Evolutionary conservation across 1,140 invertebrate genomes (phyloP).

Genomic region (Heliconius hermathena): DNA sequence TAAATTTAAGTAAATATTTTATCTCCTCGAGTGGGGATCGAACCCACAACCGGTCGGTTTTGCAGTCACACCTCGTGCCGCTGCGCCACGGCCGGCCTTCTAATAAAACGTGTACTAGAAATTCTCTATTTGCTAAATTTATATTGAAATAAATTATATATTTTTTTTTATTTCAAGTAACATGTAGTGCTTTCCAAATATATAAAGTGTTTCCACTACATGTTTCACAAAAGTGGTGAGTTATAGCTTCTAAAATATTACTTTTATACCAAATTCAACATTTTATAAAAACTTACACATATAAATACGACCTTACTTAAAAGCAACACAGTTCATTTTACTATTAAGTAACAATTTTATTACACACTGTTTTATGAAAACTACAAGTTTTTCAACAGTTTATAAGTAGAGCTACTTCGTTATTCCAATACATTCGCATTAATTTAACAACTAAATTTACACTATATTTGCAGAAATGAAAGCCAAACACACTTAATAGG

Average conservation of each 20-base stretch:
- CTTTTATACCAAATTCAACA: slow-evolving; percentile 37
- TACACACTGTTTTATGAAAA: too few species aligned
- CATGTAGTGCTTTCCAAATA: slow-evolving; percentile 38
- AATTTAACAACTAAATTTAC: slow-evolving; percentile 63
- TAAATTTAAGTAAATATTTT: too few species aligned
- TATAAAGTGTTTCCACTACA: slow-evolving; percentile 62
- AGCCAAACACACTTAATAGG: neutral
- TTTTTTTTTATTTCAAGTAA: slow-evolving; percentile 10
- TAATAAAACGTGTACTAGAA: too few species aligned
- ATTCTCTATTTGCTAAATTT: neutral
- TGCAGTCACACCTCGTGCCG: too few species aligned
- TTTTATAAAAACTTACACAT: slow-evolving; percentile 12
- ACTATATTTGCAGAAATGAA: neutral
- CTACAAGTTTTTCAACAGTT: slow-evolving; percentile 29
- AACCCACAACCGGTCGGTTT: too few species aligned
- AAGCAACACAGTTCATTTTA: slow-evolving; percentile 35
- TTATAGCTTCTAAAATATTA: slow-evolving; percentile 59
- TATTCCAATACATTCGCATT: slow-evolving; percentile 62
- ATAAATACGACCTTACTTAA: slow-evolving; percentile 39
- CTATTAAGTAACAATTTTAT: slow-evolving; percentile 14
- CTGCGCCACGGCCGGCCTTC: too few species aligned
- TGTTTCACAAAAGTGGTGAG: slow-evolving; percentile 46
- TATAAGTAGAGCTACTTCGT: slow-evolving; percentile 68
- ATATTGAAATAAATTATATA: neutral
- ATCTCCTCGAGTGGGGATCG: too few species aligned